Percentiles rank a stretch among this genome's conserved stretches.
phyloP scores from a whole-genome alignment of 2,797 vertebrate species.

The Manis crassicaudata region DNA sequence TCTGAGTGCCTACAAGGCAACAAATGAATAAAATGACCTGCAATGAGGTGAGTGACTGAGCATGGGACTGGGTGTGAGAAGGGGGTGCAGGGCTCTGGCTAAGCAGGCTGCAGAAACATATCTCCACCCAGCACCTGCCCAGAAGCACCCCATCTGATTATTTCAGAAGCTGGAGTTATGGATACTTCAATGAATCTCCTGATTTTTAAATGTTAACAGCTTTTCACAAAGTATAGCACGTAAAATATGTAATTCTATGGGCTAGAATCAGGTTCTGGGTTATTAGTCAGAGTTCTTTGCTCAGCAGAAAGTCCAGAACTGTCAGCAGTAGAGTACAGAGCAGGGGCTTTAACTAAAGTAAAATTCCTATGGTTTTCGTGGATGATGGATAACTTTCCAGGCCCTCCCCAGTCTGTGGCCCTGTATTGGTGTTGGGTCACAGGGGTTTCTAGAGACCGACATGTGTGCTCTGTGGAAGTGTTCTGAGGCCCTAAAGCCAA shows the following conservation, averaged over 20 bases:
- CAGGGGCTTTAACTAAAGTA: neutral
- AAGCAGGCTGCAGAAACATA: rapidly evolving
- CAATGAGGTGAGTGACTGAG: neutral
- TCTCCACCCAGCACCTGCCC: neutral
- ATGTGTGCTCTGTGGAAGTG: neutral
- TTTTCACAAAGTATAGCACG: neutral
- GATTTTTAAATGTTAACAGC: neutral
- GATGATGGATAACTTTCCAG: neutral
- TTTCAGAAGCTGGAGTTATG: neutral
- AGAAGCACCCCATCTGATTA: neutral
- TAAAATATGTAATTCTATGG: neutral
- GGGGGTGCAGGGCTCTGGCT: neutral
- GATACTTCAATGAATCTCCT: neutral
- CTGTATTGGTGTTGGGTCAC: rapidly evolving
- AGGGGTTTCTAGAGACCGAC: neutral
- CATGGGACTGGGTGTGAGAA: too few species aligned
- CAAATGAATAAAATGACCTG: neutral
- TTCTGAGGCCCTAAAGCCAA: rapidly evolving
- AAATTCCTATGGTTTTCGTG: neutral
- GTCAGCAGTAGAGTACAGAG: neutral
- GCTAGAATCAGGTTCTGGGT: neutral
- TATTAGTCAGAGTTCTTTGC: neutral
- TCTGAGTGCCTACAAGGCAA: neutral
- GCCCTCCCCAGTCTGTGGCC: neutral
- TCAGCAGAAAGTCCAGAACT: neutral